A percentile compares a stretch with the other conserved stretches of the same genome.
Evolutionary conservation across 2,113 vertebrate genomes (phyloP).

Genomic region (Excalfactoria chinensis): DNA sequence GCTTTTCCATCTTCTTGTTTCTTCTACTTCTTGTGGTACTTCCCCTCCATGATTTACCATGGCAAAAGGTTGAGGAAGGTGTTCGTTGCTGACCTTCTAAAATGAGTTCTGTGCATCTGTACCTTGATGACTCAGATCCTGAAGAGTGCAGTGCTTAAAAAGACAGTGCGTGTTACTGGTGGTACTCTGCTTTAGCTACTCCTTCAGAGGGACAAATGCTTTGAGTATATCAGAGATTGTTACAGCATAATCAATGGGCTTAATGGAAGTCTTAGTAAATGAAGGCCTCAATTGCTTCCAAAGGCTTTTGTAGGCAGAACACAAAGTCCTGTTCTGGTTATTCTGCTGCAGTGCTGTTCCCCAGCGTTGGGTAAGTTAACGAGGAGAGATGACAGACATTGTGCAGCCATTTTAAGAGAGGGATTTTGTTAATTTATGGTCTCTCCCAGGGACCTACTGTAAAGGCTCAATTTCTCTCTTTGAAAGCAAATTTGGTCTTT

Average conservation of each 20-base stretch:
- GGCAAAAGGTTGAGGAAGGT: not conserved
- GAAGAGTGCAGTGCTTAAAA: not conserved
- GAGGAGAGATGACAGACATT: not conserved
- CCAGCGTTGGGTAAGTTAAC: not conserved
- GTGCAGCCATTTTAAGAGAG: fast-evolving
- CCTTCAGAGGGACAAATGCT: not conserved
- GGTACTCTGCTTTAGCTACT: not conserved
- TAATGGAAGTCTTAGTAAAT: not conserved
- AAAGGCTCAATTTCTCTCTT: not conserved
- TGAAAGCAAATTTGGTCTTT: not conserved
- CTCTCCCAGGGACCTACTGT: not conserved
- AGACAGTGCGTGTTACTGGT: not conserved
- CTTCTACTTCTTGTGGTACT: not conserved
- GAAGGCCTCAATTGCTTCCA: not conserved
- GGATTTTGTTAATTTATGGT: not conserved
- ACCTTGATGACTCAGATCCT: not conserved
- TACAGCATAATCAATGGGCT: not conserved
- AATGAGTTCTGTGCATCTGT: not conserved
- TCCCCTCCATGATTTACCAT: fast-evolving
- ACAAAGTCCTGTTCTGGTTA: not conserved
- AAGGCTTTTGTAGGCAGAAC: not conserved
- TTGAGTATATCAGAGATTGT: not conserved
- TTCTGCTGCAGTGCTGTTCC: not conserved
- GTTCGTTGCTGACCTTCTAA: not conserved
- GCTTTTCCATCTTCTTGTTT: not conserved